Base-by-base conservation (phyloP, 2,797 vertebrate genomes). In the Poecilia gillii region DNA sequence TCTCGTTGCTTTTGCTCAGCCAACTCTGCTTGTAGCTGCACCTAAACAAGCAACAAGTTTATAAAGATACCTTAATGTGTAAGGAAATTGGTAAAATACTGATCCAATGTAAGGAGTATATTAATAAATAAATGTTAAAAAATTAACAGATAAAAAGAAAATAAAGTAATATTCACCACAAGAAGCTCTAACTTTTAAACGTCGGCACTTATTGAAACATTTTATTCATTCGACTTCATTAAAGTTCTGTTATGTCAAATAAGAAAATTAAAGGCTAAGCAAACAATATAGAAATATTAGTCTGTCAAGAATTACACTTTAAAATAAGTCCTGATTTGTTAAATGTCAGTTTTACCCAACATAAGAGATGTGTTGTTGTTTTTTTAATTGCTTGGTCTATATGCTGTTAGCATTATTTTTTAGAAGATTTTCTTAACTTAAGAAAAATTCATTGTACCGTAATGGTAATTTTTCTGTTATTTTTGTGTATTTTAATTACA, bases 1-100 rank as follows among this genome's bases (percentile, higher is more conserved):
- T 85, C 94, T 77, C 87, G 87, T 3, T 81, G 82, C 83, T 82
- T 91, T 83, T 92, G 94, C 81, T 94, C 89, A 53, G 28, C 66
- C 83, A 98, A 59, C 80, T 91, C 89, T 75, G 83, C 86, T 80
- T 81, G 93, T 80, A 97, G 57, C 87, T 96, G 92, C 57, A 55
- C 93, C 98, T 99, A 80, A 5, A 77, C 0, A 6, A 43, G 16
- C 49, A 31, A 14, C n/a, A 31, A 6, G 57, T 31, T 62, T 62
- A 1, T 62, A 55, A 55, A n/a, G 53, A 55, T n/a, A 55, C 1
- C 6, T 55, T 23, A 3, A 55, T 8, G 53, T 12, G 53, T 57
- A 57, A 33, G 53, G 53, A 28, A 57, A 55, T 12, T n/a, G 25
- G 57, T 2, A 13, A 62, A 62, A 18, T 18, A 33, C 31, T 33